Conservation (phyloP, 2,113 vertebrate genomes). For the Sapajus apella region DNA sequence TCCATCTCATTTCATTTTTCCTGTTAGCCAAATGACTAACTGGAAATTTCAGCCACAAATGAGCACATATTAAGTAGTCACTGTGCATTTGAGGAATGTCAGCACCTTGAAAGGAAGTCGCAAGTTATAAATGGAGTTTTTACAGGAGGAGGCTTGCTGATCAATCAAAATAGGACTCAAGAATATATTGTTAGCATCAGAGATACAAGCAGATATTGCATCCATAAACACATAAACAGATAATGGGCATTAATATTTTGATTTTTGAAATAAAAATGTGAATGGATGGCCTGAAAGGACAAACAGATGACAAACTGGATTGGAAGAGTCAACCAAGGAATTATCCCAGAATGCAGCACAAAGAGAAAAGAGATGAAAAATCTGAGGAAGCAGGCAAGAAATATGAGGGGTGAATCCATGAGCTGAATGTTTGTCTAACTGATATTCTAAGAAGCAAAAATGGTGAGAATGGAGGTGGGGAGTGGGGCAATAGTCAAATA, state of each 20-base stretch:
- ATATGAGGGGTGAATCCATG: not conserved
- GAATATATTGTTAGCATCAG: not conserved
- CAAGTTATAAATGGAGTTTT: not conserved
- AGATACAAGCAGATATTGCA: not conserved
- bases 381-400: not conserved
- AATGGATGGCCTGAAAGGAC: not conserved
- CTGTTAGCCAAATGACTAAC: not conserved
- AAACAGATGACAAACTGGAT: not conserved
- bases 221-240: not conserved
- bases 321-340: not conserved
- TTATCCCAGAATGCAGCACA: not conserved
- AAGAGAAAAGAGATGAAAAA: not conserved
- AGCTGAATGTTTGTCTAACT: not conserved
- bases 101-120: not conserved
- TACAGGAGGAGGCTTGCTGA: not conserved
- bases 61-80: not conserved
- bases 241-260: not conserved
- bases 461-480: not conserved
- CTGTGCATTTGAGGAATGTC: not conserved
- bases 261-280: slow-evolving; percentile 46
- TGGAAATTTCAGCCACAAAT: not conserved
- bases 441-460: not conserved
- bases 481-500: not conserved
- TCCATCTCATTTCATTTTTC: not conserved
- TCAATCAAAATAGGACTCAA: not conserved